phyloP scores from a whole-genome alignment of 1,140 invertebrate species.

The Schlechtendalia chinensis region DNA sequence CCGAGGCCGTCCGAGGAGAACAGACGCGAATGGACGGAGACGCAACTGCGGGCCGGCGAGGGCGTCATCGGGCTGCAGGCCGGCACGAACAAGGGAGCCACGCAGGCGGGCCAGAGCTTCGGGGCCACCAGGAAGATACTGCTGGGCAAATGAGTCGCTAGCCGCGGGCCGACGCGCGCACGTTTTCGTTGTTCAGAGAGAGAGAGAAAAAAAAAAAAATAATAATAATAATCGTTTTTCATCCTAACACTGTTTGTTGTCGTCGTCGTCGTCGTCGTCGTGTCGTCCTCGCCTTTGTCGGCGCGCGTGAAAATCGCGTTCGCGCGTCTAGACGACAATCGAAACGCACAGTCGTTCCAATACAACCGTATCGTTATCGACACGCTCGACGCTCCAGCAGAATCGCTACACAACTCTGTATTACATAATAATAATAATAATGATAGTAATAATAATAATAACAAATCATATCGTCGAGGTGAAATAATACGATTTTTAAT shows the following conservation, averaged over 20 bases:
- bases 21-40: constrained; percentile 87
- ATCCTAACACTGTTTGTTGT: constrained; percentile 13
- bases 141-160: constrained; percentile 77
- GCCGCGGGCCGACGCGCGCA: neutral
- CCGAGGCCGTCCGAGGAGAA: constrained; percentile 88
- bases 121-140: constrained; percentile 88
- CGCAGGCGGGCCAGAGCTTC: constrained; percentile 87
- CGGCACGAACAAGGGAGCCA: constrained; percentile 93
- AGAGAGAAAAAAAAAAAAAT: too few relatives aligned
- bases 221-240: too few relatives aligned
- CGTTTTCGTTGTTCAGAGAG: constrained; percentile 13
- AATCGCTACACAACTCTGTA: neutral
- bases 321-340: too few relatives aligned
- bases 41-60: constrained; percentile 86
- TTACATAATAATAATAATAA: neutral
- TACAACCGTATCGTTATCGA: too few relatives aligned
- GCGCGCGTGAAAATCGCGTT: too few relatives aligned
- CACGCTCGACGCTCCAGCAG: too few relatives aligned
- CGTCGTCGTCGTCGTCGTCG: neutral
- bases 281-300: neutral
- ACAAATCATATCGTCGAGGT: neutral
- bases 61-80: constrained; percentile 90
- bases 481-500: constrained; percentile 25
- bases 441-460: neutral
- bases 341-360: too few relatives aligned